These are phyloP conservation scores for Rutilus rutilus DNA, from an alignment of 2,113 vertebrate species.

Conservation along the genomic window DNA sequence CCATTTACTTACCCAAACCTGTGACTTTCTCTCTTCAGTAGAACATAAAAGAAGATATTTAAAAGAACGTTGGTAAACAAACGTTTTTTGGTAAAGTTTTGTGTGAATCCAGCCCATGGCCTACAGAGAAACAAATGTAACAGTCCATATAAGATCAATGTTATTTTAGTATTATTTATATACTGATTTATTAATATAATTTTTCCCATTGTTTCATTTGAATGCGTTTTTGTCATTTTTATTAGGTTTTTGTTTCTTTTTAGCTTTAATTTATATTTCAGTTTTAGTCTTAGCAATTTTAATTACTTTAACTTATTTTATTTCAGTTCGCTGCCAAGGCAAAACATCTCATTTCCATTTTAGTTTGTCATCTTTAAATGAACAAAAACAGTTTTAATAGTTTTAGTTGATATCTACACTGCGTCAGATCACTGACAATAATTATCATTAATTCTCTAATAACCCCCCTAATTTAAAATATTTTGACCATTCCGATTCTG, in stretches of 20 bases:
- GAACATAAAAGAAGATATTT: too few relatives aligned
- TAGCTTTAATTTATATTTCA: neutral
- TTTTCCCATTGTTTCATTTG: neutral
- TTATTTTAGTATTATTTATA: neutral
- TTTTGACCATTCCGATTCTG: neutral
- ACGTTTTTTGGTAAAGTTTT: too few relatives aligned
- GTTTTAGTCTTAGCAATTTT: neutral
- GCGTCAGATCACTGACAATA: neutral
- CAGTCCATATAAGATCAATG: neutral
- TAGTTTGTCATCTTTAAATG: neutral
- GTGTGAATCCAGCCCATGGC: neutral
- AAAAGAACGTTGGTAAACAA: too few relatives aligned
- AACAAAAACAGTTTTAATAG: neutral
- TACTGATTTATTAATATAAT: neutral
- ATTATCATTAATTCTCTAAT: neutral
- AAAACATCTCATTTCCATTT: neutral
- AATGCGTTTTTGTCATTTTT: neutral
- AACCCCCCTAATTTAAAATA: neutral
- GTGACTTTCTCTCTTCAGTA: too few relatives aligned
- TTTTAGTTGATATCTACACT: neutral
- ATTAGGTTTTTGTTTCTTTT: neutral
- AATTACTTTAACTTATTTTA: neutral
- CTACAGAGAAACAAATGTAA: neutral
- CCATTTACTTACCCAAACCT: too few relatives aligned
- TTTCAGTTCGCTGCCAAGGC: neutral